phyloP scores from a whole-genome alignment of 2,797 vertebrate species.

The Atherinosoma microstoma region DNA sequence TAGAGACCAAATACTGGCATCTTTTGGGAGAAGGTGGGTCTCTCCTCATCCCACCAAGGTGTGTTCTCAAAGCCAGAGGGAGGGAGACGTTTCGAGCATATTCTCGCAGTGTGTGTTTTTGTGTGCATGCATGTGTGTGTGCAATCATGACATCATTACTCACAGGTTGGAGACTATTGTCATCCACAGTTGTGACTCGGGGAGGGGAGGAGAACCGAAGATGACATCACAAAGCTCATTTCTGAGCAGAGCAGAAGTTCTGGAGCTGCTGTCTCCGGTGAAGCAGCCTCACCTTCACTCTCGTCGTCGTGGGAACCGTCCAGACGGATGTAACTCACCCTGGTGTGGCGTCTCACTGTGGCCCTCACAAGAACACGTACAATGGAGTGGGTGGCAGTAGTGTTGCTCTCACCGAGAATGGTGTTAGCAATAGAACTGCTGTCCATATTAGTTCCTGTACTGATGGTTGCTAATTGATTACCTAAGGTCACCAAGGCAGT shows the following conservation, averaged over 20 bases:
- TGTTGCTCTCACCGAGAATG: slow-evolving; percentile 63
- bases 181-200: slow-evolving; percentile 84
- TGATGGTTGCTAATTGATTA: slow-evolving; percentile 67
- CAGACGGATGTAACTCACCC: slow-evolving; percentile 80
- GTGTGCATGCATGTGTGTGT: slow-evolving; percentile 64
- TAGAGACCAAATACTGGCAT: slow-evolving; percentile 63
- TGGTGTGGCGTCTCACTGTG: slow-evolving; percentile 83
- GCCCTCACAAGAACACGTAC: slow-evolving; percentile 83
- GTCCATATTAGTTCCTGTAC: slow-evolving; percentile 61
- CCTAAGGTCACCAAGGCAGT: slow-evolving; percentile 67
- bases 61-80: slow-evolving; percentile 81
- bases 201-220: slow-evolving; percentile 84
- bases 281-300: slow-evolving; percentile 74
- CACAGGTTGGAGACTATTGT: slow-evolving; percentile 83
- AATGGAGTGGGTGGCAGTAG: slow-evolving; percentile 69
- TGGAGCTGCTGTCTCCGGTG: slow-evolving; percentile 63
- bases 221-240: slow-evolving; percentile 88
- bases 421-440: slow-evolving; percentile 48
- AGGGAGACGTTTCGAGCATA: slow-evolving; percentile 81
- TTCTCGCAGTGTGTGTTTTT: slow-evolving; percentile 32
- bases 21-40: slow-evolving; percentile 60
- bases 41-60: slow-evolving; percentile 63
- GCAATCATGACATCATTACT: slow-evolving; percentile 90
- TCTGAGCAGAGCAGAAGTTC: slow-evolving; percentile 85
- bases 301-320: slow-evolving; percentile 76